A percentile compares a stretch with the other conserved stretches of the same genome.
Evolutionary conservation across 2,113 vertebrate genomes (phyloP).

Genomic region (Pachycephala philippinensis): DNA sequence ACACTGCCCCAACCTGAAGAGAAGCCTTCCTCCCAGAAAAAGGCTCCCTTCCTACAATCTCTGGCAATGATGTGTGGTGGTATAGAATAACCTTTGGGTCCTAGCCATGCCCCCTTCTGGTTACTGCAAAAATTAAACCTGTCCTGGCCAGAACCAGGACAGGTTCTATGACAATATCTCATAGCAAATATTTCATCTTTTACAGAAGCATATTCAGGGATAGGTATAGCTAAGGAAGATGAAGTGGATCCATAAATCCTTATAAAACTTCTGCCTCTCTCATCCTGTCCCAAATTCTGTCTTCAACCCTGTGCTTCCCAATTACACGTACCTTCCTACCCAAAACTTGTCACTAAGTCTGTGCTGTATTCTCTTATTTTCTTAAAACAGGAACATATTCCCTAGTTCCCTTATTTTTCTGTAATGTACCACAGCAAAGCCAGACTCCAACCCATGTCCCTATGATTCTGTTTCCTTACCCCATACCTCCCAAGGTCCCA

Average conservation of each 20-base stretch:
- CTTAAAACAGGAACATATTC: not conserved
- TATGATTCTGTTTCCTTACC: not conserved
- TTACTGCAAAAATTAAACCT: not conserved
- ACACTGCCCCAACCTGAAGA: not conserved
- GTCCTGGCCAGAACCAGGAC: not conserved
- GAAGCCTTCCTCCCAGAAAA: not conserved
- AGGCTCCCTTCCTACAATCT: accelerated
- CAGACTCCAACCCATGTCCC: not conserved
- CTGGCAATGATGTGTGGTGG: not conserved
- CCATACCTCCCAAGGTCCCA: not conserved
- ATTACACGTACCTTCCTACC: not conserved
- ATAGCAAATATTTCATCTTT: not conserved
- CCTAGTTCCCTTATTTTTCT: not conserved
- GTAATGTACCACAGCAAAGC: not conserved
- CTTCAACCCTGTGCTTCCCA: not conserved
- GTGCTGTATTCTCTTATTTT: not conserved
- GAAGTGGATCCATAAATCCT: not conserved
- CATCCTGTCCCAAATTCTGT: not conserved
- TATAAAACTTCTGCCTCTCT: not conserved
- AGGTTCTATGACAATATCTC: not conserved
- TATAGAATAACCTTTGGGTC: not conserved
- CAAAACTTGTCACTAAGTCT: not conserved
- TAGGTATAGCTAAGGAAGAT: not conserved
- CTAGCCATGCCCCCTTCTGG: not conserved
- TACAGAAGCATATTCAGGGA: not conserved